phyloP scores from a whole-genome alignment of 2,888 invertebrate species.

The Chrysolina oricalcia region DNA sequence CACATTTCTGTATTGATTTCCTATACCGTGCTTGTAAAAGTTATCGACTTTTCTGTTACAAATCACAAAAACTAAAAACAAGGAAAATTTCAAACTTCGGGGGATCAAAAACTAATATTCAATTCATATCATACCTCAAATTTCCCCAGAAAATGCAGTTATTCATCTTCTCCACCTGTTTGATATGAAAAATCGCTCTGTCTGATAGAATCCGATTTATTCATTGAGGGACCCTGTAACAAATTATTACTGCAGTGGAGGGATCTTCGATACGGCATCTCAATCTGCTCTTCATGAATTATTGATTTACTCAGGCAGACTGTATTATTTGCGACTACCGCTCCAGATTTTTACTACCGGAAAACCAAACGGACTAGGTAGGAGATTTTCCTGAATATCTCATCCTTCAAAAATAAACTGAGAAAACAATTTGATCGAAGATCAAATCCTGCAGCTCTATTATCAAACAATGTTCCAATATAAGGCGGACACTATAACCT shows the following conservation, averaged over 20 bases:
- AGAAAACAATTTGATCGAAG: too few species aligned
- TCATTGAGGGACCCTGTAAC: background rate
- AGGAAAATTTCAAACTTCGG: too few species aligned
- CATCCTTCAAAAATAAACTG: background rate
- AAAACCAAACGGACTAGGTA: background rate
- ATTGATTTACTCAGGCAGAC: background rate
- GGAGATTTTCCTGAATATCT: background rate
- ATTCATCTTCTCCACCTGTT: background rate
- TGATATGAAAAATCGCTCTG: background rate
- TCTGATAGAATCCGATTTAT: background rate
- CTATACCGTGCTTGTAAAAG: too few species aligned
- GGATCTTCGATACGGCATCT: background rate
- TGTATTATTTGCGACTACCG: background rate
- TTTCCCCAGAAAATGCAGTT: too few species aligned
- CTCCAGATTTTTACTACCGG: background rate
- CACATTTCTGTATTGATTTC: too few species aligned
- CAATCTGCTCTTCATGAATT: conserved; percentile 14
- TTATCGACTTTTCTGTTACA: too few species aligned
- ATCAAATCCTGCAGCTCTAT: too few species aligned
- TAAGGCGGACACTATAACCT: too few species aligned
- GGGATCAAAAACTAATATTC: too few species aligned
- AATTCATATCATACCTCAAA: too few species aligned
- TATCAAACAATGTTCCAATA: too few species aligned
- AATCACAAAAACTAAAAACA: too few species aligned
- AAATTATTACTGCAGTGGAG: background rate